Base-by-base conservation (phyloP, 2,888 invertebrate genomes). In the Dichetophora obliterata region DNA sequence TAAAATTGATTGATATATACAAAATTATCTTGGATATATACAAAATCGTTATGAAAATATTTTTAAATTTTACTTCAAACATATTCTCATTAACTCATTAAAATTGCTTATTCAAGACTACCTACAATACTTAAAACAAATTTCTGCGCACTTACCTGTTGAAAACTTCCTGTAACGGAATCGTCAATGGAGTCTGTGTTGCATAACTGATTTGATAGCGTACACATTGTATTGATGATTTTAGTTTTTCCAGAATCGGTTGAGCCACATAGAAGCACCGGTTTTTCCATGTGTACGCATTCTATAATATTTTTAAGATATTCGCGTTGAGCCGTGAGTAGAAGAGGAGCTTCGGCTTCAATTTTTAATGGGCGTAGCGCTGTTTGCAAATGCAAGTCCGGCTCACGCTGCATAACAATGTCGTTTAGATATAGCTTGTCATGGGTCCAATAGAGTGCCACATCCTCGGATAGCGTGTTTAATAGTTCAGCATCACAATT, bases 241-340 rank as follows among this genome's bases (percentile, higher is more conserved):
- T 90, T 90, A 2, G 90, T 90, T 81, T 90, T 90, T 19, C 90
- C 90, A 14, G 87, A 84, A 77, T 90, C 89, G 0, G 86, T 87
- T 3, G 88, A 81, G 0, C 90, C 90, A 74, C 89, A 89, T 4
- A 90, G 80, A 84, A 99, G 94, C 0, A 96, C 91, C 89, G 99
- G 93, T 95, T 98, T 99, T 85, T 96, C 95, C 93, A 96, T 94
- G 83, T 95, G 92, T 6, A 98, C 92, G 88, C 97, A 97, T 82
- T 95, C 95, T 22, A 95, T 93, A 75, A 99, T 88, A 75, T 95
- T 94, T 87, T 96, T 95, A 48, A 99, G 87, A 4, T 91, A 89
- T 6, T 92, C 90, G 74, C 94, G 86, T 87, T 96, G 96, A 86
- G 89, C 89, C 81, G 90, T 86, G 19, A 92, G 84, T 22, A 92